Evolutionary conservation across 2,797 vertebrate species (phyloP).

Genomic region (Gymnothorax reevesii): DNA sequence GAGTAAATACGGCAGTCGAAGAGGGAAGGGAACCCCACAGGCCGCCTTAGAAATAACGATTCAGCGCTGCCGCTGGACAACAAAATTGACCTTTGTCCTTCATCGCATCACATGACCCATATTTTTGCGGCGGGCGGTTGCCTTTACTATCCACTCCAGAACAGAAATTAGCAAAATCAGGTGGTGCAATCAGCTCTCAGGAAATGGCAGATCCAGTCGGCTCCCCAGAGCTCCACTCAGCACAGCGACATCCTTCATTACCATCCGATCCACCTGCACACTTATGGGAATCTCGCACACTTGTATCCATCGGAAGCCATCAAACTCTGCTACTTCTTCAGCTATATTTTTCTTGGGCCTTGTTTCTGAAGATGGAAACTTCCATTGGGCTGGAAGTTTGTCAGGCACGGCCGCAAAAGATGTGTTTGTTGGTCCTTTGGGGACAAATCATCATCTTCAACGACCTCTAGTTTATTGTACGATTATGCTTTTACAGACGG

Average conservation of each 20-base stretch:
- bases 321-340: background rate
- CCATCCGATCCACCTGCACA: background rate
- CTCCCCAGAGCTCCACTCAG: background rate
- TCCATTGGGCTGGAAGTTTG: background rate
- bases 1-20: conserved; percentile 43
- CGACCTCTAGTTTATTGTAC: background rate
- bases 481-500: background rate
- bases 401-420: background rate
- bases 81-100: conserved; percentile 2
- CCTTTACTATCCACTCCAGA: background rate
- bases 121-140: conserved; percentile 2
- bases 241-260: background rate
- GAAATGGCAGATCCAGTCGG: background rate
- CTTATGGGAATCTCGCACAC: background rate
- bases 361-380: background rate
- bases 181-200: background rate
- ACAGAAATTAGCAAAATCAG: background rate
- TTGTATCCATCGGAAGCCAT: background rate
- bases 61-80: conserved; percentile 13
- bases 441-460: background rate
- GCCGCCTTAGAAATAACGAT: conserved; percentile 14
- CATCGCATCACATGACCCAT: conserved; percentile 13
- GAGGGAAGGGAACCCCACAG: conserved; percentile 18
- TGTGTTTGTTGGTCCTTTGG: background rate
- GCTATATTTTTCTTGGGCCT: background rate